phyloP scores from a whole-genome alignment of 2,113 vertebrate species.

The Canis aureus region DNA sequence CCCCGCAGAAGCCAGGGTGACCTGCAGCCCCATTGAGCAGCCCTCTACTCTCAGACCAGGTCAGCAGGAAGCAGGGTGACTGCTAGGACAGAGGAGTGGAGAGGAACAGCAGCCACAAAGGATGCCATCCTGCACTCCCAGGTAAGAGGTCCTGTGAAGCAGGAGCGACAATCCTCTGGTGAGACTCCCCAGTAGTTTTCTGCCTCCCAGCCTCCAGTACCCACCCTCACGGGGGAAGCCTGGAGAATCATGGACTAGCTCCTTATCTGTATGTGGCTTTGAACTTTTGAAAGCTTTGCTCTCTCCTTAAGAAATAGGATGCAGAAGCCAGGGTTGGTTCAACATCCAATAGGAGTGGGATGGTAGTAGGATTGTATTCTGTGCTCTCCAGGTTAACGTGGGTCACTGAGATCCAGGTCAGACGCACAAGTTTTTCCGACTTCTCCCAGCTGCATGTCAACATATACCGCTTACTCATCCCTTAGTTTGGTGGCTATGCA shows the following conservation, averaged over 20 bases:
- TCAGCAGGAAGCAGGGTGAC: background rate
- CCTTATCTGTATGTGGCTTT: background rate
- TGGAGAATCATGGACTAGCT: background rate
- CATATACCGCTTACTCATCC: fast-evolving
- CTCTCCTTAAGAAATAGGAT: background rate
- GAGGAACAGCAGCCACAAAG: background rate
- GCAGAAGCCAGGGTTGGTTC: background rate
- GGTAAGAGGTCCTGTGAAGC: background rate
- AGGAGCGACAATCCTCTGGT: background rate
- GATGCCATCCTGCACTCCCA: background rate
- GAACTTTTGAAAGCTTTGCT: background rate
- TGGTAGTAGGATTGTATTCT: background rate
- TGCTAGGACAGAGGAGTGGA: background rate
- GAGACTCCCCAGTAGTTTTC: background rate
- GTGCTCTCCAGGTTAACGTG: background rate
- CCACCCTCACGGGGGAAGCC: background rate
- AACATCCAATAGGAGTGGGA: background rate
- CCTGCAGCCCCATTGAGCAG: background rate
- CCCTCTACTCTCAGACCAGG: no score
- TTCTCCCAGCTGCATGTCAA: no score
- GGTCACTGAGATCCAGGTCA: background rate
- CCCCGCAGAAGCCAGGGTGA: background rate
- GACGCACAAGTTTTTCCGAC: background rate
- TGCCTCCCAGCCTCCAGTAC: background rate
- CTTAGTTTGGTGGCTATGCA: background rate